Base-by-base conservation (phyloP, 2,888 invertebrate species). In the Patella ulyssiponensis region DNA sequence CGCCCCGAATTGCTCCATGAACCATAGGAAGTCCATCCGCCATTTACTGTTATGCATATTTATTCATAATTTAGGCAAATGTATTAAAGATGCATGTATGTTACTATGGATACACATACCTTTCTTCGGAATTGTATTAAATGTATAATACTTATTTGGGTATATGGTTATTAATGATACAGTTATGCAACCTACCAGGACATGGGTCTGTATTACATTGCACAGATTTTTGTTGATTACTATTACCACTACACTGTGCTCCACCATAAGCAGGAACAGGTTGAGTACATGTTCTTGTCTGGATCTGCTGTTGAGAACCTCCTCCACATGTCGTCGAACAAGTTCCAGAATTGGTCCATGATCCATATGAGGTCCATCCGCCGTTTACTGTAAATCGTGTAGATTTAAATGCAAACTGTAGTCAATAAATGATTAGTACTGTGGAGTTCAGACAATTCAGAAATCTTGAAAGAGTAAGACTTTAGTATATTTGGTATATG, bases 261-360 rank as follows among this genome's bases (percentile, higher is more conserved):
- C 74, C 69, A 64, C 69, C 69, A 44, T 74, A 74, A 20, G 74
- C 74, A 20, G 58, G 58, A 58, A 3, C 20, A 2, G 51, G 74
- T 52, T 74, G 58, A 20, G 74, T 69, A 64, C 69, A 74, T 33
- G 20, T 11, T 44, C 69, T 33, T 14, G 74, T 69, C 23, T 69
- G n/a, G n/a, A 58, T 33, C 69, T 74, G 74, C n/a, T 14, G 3
- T n/a, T 56, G 54, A 17, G 7, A 12, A 17, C 74, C 74, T 33
- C 74, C 51, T 2, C 74, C 74, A 74, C 74, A 74, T 15, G 64
- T 69, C 33, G 15, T n/a, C 17, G 74, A 69, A 69, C 74, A 74
- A 12, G 23, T 5, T 44, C 74, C 58, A n/a, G 20, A 15, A 27
- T 69, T 74, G 3, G 17, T 69, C 74, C 74, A 74, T n/a, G 33